These are phyloP conservation scores for Druon quercuslanigerum DNA, from an alignment of 1,140 invertebrate species.

Conservation along the genomic window DNA sequence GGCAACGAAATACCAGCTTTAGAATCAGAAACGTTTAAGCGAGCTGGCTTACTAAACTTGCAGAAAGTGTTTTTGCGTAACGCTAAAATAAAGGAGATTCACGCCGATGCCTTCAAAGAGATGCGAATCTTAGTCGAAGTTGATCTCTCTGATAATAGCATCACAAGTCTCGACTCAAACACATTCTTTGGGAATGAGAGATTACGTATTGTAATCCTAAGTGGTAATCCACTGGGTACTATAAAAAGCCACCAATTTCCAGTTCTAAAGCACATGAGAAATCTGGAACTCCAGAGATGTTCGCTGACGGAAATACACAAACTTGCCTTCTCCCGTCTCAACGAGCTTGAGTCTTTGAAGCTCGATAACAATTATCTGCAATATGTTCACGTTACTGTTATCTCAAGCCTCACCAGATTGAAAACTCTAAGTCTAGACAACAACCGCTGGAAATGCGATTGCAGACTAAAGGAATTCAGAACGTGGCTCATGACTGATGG, in stretches of 20 bases:
- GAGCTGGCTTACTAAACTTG: slow-evolving; percentile 86
- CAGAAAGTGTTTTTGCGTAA: slow-evolving; percentile 87
- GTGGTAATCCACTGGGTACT: slow-evolving; percentile 82
- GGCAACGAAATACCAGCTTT: slow-evolving; percentile 86
- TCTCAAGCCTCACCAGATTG: slow-evolving; percentile 79
- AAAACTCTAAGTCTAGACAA: slow-evolving; percentile 87
- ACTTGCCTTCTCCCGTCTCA: slow-evolving; percentile 82
- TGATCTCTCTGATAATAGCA: slow-evolving; percentile 85
- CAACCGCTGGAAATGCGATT: slow-evolving; percentile 94
- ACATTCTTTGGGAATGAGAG: slow-evolving; percentile 87
- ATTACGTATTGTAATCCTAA: slow-evolving; percentile 81
- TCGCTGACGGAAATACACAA: slow-evolving; percentile 82
- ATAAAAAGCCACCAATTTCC: slow-evolving; percentile 83
- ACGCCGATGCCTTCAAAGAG: slow-evolving; percentile 89
- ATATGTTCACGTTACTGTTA: slow-evolving; percentile 80
- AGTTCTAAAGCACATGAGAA: slow-evolving; percentile 81
- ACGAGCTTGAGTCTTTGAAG: slow-evolving; percentile 81
- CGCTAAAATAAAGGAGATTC: slow-evolving; percentile 84
- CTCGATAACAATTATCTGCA: slow-evolving; percentile 82
- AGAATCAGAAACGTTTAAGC: slow-evolving; percentile 87
- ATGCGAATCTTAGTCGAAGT: slow-evolving; percentile 92
- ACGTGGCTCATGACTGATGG: slow-evolving; percentile 82
- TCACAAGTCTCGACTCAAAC: slow-evolving; percentile 80
- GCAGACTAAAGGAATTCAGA: slow-evolving; percentile 86
- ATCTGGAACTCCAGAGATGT: slow-evolving; percentile 86